Base-by-base conservation (phyloP, 2,888 invertebrate species). In the Acheta domesticus region DNA sequence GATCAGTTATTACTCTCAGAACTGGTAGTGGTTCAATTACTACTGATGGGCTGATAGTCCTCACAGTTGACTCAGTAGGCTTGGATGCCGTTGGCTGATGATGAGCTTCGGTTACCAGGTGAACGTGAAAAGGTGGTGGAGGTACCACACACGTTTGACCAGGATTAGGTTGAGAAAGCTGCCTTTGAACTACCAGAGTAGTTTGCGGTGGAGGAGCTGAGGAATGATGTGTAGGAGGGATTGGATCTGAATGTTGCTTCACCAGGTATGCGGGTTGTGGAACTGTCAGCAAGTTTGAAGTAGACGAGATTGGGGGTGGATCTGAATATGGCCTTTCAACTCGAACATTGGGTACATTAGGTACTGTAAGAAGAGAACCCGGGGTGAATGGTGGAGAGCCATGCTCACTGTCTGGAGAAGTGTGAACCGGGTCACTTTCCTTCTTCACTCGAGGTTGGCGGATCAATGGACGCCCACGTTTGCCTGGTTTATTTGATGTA, bases 201-300 rank as follows among this genome's bases (percentile, higher is more conserved):
- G 84, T 83, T 48, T 85, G 83, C 14, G 85, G 83, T 74, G 87
- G 86, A 79, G 88, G 36, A 48, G 76, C 74, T 20, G 77, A 73
- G 48, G 79, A 78, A 77, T 82, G 89, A 85, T 91, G 91, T 84
- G 89, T 91, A 48, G 91, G 90, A 83, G 91, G 84, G 78, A 91
- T 84, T 1, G 92, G 92, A 86, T 92, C 91, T 49, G 92, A 92
- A 85, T 92, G 91, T 84, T 92, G 92, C 84, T 92, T 92, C 48
- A 90, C 89, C 82, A 92, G 86, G 84, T 89, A 89, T 12, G 48
- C 76, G 79, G 89, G 88, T 82, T 89, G 89, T 48, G 91, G 91
- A 77, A 91, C 90, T 80, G 89, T 87, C 80, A 91, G 86, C 81
- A 91, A 86, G 84, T 90, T 89, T 75, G 76, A 74, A 12, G 76